A percentile compares a stretch with the other conserved stretches of the same genome.
These are phyloP conservation scores for Nebria brevicollis DNA, from an alignment of 2,888 invertebrate genomes.

Conservation along the genomic window DNA sequence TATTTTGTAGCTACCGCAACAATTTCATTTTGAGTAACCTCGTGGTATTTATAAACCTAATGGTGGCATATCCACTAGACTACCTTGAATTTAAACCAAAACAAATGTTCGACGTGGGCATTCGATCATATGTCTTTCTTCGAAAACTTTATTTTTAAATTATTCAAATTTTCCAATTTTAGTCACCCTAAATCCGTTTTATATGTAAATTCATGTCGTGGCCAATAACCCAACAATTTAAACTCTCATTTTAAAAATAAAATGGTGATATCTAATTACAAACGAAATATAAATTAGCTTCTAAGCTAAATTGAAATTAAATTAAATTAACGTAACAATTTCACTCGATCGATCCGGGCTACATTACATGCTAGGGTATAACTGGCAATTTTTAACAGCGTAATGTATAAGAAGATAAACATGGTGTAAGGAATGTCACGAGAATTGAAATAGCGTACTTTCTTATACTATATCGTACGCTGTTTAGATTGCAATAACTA, in stretches of 20 bases:
- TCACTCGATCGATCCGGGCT: not conserved
- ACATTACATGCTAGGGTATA: not conserved
- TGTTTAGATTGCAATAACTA: too few species aligned
- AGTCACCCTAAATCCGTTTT: not conserved
- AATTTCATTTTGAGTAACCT: too few species aligned
- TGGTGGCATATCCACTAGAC: too few species aligned
- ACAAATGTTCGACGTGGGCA: not conserved
- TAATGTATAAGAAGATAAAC: not conserved
- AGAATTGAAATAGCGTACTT: not conserved
- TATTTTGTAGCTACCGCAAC: too few species aligned
- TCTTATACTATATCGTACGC: too few species aligned
- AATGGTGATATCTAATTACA: not conserved
- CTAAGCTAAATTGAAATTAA: not conserved
- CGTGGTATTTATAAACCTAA: too few species aligned
- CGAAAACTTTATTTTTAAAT: not conserved
- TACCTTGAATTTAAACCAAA: too few species aligned
- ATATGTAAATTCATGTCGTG: not conserved
- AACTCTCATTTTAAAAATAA: not conserved
- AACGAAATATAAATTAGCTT: not conserved
- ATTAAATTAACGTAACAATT: conserved; percentile 5
- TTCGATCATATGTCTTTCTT: not conserved
- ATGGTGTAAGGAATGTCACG: too few species aligned
- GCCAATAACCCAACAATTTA: not conserved
- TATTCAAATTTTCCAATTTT: not conserved
- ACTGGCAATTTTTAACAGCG: not conserved